These are phyloP conservation scores for Sialia sialis DNA, from an alignment of 2,113 vertebrate genomes.

Conservation along the genomic window DNA sequence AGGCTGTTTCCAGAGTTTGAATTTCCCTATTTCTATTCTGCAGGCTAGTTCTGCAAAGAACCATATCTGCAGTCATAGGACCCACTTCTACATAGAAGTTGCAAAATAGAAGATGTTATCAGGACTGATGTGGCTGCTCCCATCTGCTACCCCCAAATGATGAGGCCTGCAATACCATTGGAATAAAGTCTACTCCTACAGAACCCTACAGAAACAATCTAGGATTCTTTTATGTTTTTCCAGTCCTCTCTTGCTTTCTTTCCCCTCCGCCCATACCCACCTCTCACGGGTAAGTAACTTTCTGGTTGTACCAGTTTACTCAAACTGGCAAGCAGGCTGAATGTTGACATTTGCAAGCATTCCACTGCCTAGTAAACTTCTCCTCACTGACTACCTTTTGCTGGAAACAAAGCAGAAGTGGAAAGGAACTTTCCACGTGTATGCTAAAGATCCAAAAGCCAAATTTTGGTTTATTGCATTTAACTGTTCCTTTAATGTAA, in stretches of 20 bases:
- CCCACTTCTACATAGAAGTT: background rate
- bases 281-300: background rate
- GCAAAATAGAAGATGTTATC: slow-evolving; percentile 30
- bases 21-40: slow-evolving; percentile 14
- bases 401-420: background rate
- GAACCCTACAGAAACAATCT: background rate
- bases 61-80: background rate
- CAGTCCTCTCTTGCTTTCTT: background rate
- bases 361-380: background rate
- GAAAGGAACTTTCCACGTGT: background rate
- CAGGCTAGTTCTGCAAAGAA: background rate
- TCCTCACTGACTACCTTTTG: background rate
- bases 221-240: background rate
- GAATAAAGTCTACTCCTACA: background rate
- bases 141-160: background rate
- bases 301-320: slow-evolving; percentile 41
- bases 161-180: background rate
- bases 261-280: background rate
- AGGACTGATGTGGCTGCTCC: background rate
- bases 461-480: background rate
- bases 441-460: background rate
- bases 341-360: background rate
- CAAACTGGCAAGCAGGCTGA: background rate
- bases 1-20: background rate
- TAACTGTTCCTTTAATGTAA: background rate